Evolutionary conservation across 1,140 invertebrate species (phyloP).

Genomic region (Pachypsylla venusta): DNA sequence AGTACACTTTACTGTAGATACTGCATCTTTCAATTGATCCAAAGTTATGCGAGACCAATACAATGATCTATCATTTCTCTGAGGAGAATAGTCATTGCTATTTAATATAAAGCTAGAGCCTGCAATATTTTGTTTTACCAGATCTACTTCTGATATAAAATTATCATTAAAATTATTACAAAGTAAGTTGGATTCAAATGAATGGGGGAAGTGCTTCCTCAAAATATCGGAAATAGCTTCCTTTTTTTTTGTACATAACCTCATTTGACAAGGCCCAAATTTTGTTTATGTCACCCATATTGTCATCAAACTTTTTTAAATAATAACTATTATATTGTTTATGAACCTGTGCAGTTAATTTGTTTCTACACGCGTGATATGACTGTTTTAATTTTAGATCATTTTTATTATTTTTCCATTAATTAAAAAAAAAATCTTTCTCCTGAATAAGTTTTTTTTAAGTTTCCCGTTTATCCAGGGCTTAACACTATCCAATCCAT

Average conservation of each 20-base stretch:
- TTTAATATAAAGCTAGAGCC: background rate
- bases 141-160: background rate
- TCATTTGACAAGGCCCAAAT: background rate
- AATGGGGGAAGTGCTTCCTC: background rate
- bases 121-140: background rate
- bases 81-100: background rate
- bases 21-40: background rate
- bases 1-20: background rate
- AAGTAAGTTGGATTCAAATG: background rate
- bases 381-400: background rate
- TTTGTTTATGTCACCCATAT: background rate
- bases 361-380: background rate
- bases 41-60: background rate
- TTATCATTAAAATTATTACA: slow-evolving; percentile 5
- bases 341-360: background rate
- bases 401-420: background rate
- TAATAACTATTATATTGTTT: slow-evolving; percentile 1
- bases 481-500: background rate
- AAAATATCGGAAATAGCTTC: background rate
- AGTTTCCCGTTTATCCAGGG: background rate
- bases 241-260: background rate
- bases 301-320: background rate
- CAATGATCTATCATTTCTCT: background rate
- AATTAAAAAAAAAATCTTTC: background rate
- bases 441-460: background rate